Conservation (phyloP, 2,888 invertebrate genomes). For the Horisme vitalbata region DNA sequence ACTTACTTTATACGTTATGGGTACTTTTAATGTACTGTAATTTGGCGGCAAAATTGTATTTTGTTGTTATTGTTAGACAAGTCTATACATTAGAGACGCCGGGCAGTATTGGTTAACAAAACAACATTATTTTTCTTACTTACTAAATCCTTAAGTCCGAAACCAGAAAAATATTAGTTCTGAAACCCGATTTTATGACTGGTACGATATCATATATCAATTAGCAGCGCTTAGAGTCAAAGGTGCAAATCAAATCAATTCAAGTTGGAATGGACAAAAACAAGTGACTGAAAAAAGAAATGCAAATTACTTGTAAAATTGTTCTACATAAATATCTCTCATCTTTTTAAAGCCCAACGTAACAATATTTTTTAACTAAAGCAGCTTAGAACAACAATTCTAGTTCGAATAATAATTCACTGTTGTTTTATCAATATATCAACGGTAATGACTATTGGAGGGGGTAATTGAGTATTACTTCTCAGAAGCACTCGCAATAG, state of each 20-base stretch:
- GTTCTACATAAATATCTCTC: too few species aligned
- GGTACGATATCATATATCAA: too few species aligned
- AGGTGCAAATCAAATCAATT: too few species aligned
- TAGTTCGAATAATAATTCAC: too few species aligned
- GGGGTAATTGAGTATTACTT: neutral
- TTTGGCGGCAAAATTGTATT: constrained; percentile 5
- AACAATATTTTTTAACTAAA: too few species aligned
- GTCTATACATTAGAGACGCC: constrained; percentile 2
- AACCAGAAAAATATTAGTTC: neutral
- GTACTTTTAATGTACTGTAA: neutral
- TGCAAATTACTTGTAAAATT: too few species aligned
- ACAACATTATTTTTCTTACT: neutral
- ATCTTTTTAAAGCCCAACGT: too few species aligned
- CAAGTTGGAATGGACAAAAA: too few species aligned
- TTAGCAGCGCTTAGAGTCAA: too few species aligned
- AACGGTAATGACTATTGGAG: neutral
- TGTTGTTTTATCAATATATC: neutral
- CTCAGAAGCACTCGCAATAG: neutral
- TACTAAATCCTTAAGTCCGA: neutral
- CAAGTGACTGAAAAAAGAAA: too few species aligned
- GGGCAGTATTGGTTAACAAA: neutral
- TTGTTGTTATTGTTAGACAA: constrained; percentile 9
- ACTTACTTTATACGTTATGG: constrained; percentile 6
- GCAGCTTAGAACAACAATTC: too few species aligned
- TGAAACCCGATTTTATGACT: too few species aligned